Conservation (phyloP, 2,797 vertebrate genomes). For the Enteromius fasciolatus region DNA sequence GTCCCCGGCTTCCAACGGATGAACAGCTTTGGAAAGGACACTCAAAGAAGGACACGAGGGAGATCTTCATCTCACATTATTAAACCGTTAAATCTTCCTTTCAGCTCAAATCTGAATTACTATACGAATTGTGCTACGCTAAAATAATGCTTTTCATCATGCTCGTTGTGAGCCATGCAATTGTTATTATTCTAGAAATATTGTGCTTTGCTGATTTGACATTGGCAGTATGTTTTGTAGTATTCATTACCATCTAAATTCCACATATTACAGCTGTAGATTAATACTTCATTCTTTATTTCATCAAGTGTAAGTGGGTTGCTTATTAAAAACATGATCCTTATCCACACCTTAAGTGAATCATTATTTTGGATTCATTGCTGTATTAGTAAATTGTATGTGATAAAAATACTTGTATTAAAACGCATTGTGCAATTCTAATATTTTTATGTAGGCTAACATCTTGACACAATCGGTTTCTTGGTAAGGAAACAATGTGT, state of each 20-base stretch:
- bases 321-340: neutral
- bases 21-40: slow-evolving; percentile 36
- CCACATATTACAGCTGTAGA: neutral
- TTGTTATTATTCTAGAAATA: neutral
- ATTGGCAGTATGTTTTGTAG: neutral
- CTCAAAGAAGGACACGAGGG: slow-evolving; percentile 32
- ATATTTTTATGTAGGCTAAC: neutral
- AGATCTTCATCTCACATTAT: slow-evolving; percentile 42
- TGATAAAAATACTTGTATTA: neutral
- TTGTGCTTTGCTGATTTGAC: slow-evolving; percentile 8
- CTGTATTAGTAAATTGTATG: neutral
- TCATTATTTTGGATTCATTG: neutral
- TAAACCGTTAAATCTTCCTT: slow-evolving; percentile 55
- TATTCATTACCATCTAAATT: neutral
- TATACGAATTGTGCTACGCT: slow-evolving; percentile 16
- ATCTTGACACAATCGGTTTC: neutral
- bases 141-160: slow-evolving; percentile 35
- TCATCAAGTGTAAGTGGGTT: neutral
- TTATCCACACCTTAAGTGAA: neutral
- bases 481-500: neutral
- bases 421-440: neutral
- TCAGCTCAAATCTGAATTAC: slow-evolving; percentile 53
- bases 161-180: neutral
- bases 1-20: neutral
- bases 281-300: neutral